Evolutionary conservation across 2,797 vertebrate genomes (phyloP).

Genomic region (Nannoperca obscura): DNA sequence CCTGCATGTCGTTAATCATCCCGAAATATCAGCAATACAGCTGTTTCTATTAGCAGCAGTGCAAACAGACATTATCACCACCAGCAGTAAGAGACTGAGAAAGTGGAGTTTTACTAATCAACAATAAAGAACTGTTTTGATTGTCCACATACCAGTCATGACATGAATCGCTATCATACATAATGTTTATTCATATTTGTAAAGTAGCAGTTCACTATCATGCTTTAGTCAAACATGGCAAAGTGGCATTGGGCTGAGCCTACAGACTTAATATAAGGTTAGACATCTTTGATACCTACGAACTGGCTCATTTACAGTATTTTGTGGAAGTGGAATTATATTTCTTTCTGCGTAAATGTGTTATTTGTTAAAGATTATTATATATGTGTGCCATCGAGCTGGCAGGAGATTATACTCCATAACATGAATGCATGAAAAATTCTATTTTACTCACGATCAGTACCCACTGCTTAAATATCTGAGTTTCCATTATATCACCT

Average conservation of each 20-base stretch:
- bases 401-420: background rate
- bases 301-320: too few relatives aligned
- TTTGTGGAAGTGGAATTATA: too few relatives aligned
- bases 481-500: background rate
- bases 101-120: background rate
- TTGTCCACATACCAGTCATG: background rate
- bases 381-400: background rate
- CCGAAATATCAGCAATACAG: background rate
- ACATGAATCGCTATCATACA: background rate
- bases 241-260: background rate
- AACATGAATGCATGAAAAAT: too few relatives aligned
- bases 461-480: constrained; percentile 8
- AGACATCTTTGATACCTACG: too few relatives aligned
- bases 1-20: background rate
- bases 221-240: background rate
- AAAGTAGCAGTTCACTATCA: background rate
- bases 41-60: background rate
- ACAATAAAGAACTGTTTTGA: background rate
- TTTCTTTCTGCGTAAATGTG: background rate
- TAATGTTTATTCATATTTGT: background rate
- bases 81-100: background rate
- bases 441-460: background rate
- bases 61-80: background rate
- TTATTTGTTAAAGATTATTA: background rate
- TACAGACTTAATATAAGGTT: background rate